These are phyloP conservation scores for Microplitis deprimator DNA, from an alignment of 2,888 invertebrate genomes.

Conservation along the genomic window DNA sequence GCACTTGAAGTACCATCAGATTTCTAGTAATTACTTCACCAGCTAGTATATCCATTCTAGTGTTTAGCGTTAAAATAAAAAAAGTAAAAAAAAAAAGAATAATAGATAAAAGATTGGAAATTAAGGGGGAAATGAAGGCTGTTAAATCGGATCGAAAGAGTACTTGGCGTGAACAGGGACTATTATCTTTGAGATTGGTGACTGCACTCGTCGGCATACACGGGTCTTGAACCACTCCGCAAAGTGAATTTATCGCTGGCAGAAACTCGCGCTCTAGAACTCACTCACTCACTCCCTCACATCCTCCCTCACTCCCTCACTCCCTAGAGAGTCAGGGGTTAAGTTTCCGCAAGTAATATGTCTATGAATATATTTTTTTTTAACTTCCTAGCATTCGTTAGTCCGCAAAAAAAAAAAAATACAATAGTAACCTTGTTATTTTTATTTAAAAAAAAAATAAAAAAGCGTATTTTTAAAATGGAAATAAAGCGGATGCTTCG, in stretches of 20 bases:
- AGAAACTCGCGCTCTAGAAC: constrained; percentile 31
- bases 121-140: constrained; percentile 26
- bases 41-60: background rate
- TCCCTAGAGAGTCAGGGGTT: constrained; percentile 8
- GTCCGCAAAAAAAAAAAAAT: background rate
- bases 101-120: constrained; percentile 21
- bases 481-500: background rate
- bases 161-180: constrained; percentile 46
- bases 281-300: background rate
- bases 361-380: background rate
- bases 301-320: background rate
- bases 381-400: background rate
- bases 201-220: constrained; percentile 33
- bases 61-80: background rate
- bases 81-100: constrained; percentile 20
- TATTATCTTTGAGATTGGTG: constrained; percentile 41
- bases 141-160: constrained; percentile 41
- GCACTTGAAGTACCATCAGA: background rate
- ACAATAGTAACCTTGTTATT: background rate
- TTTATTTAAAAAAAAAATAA: background rate
- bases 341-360: background rate
- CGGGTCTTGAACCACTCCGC: constrained; percentile 40
- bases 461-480: background rate
- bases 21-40: background rate
- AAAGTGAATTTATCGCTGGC: constrained; percentile 46